phyloP scores from a whole-genome alignment of 2,113 vertebrate genomes.

The Lophochroa leadbeateri region DNA sequence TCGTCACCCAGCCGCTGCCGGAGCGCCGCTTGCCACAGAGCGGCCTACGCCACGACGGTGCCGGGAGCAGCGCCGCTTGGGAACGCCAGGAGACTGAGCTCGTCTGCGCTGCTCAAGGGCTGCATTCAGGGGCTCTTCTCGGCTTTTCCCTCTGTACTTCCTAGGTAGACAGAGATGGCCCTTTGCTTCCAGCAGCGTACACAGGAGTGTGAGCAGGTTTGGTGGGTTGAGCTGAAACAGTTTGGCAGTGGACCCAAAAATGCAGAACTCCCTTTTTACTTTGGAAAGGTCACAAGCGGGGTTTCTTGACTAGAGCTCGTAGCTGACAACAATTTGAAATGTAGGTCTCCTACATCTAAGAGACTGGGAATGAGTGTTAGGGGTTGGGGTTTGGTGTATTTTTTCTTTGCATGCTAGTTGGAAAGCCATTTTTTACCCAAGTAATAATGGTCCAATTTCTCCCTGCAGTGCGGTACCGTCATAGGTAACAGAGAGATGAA shows the following conservation, averaged over 20 bases:
- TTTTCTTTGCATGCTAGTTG: conserved; percentile 68
- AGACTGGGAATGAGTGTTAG: conserved; percentile 32
- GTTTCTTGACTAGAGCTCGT: conserved; percentile 43
- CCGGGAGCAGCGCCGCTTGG: not conserved
- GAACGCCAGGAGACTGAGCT: fast-evolving
- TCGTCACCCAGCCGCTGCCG: not conserved
- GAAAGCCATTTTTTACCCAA: conserved; percentile 36
- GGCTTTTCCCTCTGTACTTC: not conserved
- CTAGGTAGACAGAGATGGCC: not conserved
- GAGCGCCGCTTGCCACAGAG: not conserved
- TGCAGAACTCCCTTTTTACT: conserved; percentile 3
- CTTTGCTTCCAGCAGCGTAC: not conserved
- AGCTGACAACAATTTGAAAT: not conserved
- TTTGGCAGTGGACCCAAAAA: conserved; percentile 21
- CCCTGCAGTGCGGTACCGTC: conserved; percentile 47
- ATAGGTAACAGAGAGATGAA: conserved; percentile 48
- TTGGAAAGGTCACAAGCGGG: not conserved
- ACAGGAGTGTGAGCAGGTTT: not conserved
- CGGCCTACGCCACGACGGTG: not conserved
- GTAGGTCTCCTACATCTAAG: conserved; percentile 11
- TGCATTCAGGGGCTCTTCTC: not conserved
- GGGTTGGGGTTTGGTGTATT: conserved; percentile 48
- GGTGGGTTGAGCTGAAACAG: not conserved
- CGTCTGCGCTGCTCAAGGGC: not conserved
- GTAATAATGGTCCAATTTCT: conserved; percentile 37